Conservation (phyloP, 23 tunicate species). For the Styela clava region DNA sequence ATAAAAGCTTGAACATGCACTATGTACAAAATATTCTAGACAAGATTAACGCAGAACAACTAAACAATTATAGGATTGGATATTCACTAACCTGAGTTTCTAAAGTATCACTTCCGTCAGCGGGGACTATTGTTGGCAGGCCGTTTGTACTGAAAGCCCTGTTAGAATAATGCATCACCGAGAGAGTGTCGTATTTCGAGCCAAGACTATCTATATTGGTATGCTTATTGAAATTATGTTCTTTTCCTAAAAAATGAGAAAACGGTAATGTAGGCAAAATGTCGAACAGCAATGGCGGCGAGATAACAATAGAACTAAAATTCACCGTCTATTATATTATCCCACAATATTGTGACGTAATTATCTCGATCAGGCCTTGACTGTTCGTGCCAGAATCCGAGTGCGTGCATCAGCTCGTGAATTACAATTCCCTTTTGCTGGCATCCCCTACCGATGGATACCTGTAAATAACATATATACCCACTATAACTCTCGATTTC, state of each 20-base stretch:
- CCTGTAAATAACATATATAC: too few relatives aligned
- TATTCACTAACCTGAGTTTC: neutral
- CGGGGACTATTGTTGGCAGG: neutral
- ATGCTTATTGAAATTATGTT: neutral
- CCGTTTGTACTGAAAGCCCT: neutral
- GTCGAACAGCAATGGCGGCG: too few relatives aligned
- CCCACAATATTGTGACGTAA: neutral
- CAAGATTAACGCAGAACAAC: too few relatives aligned
- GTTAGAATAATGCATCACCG: neutral
- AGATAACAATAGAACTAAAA: too few relatives aligned
- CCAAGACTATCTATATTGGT: neutral
- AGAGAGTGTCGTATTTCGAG: neutral
- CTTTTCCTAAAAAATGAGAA: neutral
- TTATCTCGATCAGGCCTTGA: neutral
- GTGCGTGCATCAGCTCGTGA: neutral
- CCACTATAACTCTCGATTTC: too few relatives aligned
- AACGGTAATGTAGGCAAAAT: too few relatives aligned
- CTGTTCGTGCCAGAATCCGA: neutral
- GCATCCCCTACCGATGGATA: neutral
- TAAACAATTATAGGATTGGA: too few relatives aligned
- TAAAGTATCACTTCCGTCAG: neutral
- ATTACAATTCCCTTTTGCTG: neutral
- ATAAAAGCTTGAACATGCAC: too few relatives aligned
- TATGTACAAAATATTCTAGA: too few relatives aligned
- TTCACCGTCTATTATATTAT: neutral